Evolutionary conservation across 2,113 vertebrate species (phyloP).

Genomic region (Oceanites oceanicus): DNA sequence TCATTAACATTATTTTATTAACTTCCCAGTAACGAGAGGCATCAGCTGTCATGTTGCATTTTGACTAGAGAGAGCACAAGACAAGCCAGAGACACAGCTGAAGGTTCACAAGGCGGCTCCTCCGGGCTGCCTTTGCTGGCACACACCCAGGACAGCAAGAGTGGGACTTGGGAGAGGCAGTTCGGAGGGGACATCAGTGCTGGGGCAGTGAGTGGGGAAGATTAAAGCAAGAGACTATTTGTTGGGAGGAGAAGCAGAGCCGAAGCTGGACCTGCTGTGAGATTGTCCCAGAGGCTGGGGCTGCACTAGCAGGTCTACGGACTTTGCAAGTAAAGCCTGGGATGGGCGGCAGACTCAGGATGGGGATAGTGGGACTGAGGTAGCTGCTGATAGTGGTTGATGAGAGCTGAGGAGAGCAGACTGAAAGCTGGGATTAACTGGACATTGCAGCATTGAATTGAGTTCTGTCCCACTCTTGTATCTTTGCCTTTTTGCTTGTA

Average conservation of each 20-base stretch:
- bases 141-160: no score
- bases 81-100: neutral
- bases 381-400: neutral
- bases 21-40: neutral
- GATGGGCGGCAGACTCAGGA: neutral
- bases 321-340: neutral
- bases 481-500: neutral
- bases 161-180: neutral
- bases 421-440: neutral
- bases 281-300: neutral
- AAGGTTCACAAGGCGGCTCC: neutral
- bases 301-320: neutral
- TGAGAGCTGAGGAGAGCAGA: neutral
- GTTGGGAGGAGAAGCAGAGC: neutral
- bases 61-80: neutral
- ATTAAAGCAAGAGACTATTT: neutral
- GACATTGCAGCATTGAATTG: neutral
- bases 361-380: neutral
- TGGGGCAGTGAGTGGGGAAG: neutral
- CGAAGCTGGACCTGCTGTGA: neutral
- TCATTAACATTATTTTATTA: conserved; percentile 6
- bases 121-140: neutral
- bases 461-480: neutral
- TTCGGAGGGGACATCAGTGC: neutral
- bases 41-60: neutral